Evolutionary conservation across 92 coral and sea anemone species (phyloP).

Genomic region (Siderastrea radians): DNA sequence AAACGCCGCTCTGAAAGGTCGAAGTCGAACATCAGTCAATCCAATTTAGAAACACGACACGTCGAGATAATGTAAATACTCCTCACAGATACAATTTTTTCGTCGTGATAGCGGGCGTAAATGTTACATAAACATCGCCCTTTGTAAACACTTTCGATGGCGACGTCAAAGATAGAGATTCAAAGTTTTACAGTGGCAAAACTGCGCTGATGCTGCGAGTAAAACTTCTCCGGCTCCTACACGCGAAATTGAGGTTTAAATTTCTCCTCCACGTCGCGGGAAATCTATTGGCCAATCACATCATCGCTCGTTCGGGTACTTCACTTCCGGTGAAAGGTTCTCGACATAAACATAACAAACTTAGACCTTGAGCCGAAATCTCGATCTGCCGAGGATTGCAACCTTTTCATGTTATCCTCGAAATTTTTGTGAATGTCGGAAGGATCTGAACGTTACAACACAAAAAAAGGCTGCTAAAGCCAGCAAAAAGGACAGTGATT

Average conservation of each 20-base stretch:
- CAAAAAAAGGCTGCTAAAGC: background rate
- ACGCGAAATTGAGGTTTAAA: constrained; percentile 20
- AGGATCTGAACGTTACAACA: background rate
- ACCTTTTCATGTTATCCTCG: background rate
- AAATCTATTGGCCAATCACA: constrained; percentile 41
- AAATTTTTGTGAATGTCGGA: background rate
- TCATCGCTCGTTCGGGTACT: background rate
- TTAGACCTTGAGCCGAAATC: background rate
- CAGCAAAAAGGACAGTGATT: background rate
- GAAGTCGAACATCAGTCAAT: constrained; percentile 21
- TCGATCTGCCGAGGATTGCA: background rate
- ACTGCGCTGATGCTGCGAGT: background rate
- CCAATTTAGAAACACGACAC: constrained; percentile 42
- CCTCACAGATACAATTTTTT: constrained; percentile 9
- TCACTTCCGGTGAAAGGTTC: constrained; percentile 47
- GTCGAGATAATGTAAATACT: constrained; percentile 41
- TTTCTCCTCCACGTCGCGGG: constrained; percentile 40
- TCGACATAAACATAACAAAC: constrained; percentile 26
- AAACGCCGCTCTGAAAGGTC: constrained; percentile 23
- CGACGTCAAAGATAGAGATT: background rate
- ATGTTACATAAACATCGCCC: constrained; percentile 29
- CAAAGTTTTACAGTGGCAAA: background rate
- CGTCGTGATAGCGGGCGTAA: constrained; percentile 15
- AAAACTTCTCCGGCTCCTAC: background rate
- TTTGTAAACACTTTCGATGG: background rate